Evolutionary conservation across 2,113 vertebrate genomes (phyloP).

Genomic region (Pelecanoides urinatrix): DNA sequence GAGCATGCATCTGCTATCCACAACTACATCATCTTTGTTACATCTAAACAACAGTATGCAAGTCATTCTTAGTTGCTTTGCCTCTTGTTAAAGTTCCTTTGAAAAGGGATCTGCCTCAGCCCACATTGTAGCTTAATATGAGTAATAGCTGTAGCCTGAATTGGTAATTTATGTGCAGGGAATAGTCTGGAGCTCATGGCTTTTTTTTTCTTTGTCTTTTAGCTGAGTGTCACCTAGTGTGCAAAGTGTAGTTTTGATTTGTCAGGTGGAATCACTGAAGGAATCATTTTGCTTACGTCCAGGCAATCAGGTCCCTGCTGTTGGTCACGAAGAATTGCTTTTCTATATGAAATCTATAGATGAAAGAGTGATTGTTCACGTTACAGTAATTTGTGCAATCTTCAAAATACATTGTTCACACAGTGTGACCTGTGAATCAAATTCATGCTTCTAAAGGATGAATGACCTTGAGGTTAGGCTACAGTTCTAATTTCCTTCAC

Average conservation of each 20-base stretch:
- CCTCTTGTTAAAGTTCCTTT: neutral
- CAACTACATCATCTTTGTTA: neutral
- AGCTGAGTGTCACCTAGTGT: neutral
- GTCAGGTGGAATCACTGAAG: neutral
- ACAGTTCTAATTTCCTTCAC: neutral
- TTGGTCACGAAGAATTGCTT: neutral
- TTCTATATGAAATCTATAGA: neutral
- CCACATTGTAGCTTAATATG: fast-evolving
- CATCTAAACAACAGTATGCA: fast-evolving
- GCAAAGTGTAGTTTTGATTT: neutral
- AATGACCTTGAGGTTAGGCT: neutral
- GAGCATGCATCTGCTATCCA: neutral
- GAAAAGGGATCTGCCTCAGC: neutral
- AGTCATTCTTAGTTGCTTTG: neutral
- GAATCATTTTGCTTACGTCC: neutral
- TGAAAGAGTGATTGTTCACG: neutral
- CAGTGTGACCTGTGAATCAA: neutral
- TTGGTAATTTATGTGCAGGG: neutral
- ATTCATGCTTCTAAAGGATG: neutral
- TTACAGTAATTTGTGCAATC: neutral
- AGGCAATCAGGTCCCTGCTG: neutral
- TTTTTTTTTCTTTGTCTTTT: neutral
- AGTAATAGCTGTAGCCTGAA: neutral
- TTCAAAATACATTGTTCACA: neutral
- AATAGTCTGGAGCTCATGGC: neutral